Evolutionary conservation across 2,113 vertebrate genomes (phyloP).

Genomic region (Corydoras maculifer): DNA sequence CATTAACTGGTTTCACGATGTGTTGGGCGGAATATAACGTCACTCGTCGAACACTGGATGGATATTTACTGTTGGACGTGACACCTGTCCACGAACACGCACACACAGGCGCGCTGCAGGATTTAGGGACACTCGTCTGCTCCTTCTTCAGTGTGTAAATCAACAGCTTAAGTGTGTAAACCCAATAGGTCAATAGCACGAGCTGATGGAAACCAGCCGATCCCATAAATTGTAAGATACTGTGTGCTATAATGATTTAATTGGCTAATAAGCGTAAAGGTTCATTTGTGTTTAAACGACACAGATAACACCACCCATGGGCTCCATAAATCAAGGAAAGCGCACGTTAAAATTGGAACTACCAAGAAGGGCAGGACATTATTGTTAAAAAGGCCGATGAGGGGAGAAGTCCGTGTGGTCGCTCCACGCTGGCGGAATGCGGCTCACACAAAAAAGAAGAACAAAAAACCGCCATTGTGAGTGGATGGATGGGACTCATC

Average conservation of each 20-base stretch:
- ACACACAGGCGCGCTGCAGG: background rate
- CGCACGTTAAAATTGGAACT: conserved; percentile 52
- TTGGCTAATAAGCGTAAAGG: conserved; percentile 31
- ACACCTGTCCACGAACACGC: conserved; percentile 14
- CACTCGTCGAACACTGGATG: conserved; percentile 25
- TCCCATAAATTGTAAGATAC: conserved; percentile 22
- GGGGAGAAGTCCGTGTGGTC: conserved; percentile 55
- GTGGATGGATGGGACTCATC: conserved; percentile 68
- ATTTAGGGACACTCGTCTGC: background rate
- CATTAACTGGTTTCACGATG: conserved; percentile 52
- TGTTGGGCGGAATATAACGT: conserved; percentile 40
- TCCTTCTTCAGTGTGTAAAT: conserved; percentile 5
- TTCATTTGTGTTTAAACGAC: conserved; percentile 57
- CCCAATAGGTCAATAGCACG: conserved; percentile 34
- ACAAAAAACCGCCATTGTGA: conserved; percentile 89
- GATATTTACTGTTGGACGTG: conserved; percentile 39
- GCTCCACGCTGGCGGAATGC: conserved; percentile 77
- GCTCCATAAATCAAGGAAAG: conserved; percentile 64
- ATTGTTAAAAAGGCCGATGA: conserved; percentile 28
- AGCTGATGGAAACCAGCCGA: conserved; percentile 24
- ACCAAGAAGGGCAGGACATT: conserved; percentile 49
- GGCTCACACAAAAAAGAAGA: conserved; percentile 70
- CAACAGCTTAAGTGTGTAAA: background rate
- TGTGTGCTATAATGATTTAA: conserved; percentile 55
- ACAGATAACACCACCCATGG: conserved; percentile 52